Conservation (phyloP, 2,113 vertebrate species). For the Onychostruthus taczanowskii region DNA sequence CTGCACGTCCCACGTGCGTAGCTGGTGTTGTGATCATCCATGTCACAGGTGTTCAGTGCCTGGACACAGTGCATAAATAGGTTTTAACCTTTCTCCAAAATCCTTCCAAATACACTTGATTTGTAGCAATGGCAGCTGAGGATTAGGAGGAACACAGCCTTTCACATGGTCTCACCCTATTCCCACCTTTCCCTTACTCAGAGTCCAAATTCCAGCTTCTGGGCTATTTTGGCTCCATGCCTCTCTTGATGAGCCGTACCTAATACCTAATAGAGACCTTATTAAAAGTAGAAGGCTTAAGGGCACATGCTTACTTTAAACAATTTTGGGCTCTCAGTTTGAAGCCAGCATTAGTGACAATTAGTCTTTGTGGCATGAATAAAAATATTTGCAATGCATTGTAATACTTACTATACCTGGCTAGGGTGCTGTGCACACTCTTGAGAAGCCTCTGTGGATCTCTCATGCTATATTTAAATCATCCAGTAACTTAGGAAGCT, state of each 20-base stretch:
- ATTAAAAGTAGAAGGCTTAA: not conserved
- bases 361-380: not conserved
- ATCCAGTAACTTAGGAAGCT: slow-evolving; percentile 61
- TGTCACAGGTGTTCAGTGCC: slow-evolving; percentile 5
- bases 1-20: not conserved
- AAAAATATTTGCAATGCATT: not conserved
- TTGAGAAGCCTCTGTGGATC: slow-evolving; percentile 1
- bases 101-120: slow-evolving; percentile 42
- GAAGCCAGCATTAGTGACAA: not conserved
- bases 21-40: not conserved
- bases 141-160: slow-evolving; percentile 22
- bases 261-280: not conserved
- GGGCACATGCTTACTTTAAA: not conserved
- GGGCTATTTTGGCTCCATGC: not conserved
- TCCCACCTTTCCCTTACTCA: not conserved
- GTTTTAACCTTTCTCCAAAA: slow-evolving; percentile 41
- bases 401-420: slow-evolving; percentile 12
- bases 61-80: slow-evolving; percentile 14
- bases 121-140: slow-evolving; percentile 52
- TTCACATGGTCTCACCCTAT: not conserved
- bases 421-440: not conserved
- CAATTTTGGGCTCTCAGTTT: not conserved
- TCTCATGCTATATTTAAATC: slow-evolving; percentile 64
- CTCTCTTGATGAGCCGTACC: not conserved
- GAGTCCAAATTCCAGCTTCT: slow-evolving; percentile 3